A percentile compares a stretch with the other conserved stretches of the same genome.
Conservation (phyloP, 2,113 vertebrate genomes). For the Phaethornis superciliosus region DNA sequence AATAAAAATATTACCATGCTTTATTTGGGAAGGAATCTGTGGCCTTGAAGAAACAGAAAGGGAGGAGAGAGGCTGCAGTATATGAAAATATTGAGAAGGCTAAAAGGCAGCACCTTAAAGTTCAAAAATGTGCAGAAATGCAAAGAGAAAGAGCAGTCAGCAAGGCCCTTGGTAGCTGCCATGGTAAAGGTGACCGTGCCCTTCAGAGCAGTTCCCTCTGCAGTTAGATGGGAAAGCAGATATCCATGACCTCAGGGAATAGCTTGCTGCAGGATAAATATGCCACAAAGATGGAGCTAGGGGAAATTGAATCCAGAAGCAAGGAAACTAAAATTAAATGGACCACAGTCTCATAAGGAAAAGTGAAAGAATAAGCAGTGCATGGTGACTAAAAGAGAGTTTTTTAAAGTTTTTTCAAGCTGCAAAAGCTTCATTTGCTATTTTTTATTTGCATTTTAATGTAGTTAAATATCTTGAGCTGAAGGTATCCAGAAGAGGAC, state of each 20-base stretch:
- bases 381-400: background rate
- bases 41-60: background rate
- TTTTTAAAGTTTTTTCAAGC: background rate
- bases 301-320: conserved; percentile 26
- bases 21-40: conserved; percentile 30
- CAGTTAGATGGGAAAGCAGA: conserved; percentile 25
- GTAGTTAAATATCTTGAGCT: background rate
- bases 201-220: conserved; percentile 24
- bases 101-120: background rate
- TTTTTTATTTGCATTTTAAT: background rate
- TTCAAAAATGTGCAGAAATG: background rate
- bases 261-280: background rate
- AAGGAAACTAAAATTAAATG: conserved; percentile 15
- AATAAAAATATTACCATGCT: background rate
- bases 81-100: background rate
- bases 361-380: background rate
- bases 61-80: background rate
- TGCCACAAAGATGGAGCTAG: background rate
- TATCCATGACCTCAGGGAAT: background rate
- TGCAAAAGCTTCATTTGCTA: background rate
- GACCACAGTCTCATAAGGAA: background rate
- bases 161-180: background rate
- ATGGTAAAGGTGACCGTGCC: background rate
- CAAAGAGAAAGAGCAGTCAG: background rate
- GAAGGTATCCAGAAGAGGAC: background rate